These are phyloP conservation scores for Drosophila rubida DNA, from an alignment of 2,888 invertebrate species.

Conservation along the genomic window DNA sequence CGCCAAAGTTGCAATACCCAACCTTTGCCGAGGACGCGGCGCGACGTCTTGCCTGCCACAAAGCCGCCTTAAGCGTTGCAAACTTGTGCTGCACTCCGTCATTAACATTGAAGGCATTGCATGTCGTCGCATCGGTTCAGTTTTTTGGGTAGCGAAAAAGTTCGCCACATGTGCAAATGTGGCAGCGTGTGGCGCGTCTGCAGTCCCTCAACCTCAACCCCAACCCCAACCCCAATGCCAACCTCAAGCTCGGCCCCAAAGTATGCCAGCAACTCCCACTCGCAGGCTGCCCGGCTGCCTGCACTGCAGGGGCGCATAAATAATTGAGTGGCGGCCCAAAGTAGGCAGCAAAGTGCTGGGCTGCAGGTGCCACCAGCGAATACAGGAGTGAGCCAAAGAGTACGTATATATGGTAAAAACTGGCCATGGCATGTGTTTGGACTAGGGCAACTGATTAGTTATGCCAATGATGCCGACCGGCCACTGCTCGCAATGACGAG, in stretches of 20 bases:
- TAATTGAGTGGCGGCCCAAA: conserved; percentile 75
- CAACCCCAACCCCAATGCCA: neutral
- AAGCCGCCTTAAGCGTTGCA: conserved; percentile 71
- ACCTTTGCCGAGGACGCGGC: conserved; percentile 16
- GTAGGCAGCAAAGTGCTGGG: conserved; percentile 63
- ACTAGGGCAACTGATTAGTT: conserved; percentile 46
- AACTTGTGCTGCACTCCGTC: conserved; percentile 68
- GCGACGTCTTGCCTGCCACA: conserved; percentile 66
- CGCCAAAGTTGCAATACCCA: conserved; percentile 57
- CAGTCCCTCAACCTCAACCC: neutral
- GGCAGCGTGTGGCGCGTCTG: neutral
- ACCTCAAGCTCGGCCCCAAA: neutral
- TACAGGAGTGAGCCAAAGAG: too few relatives aligned
- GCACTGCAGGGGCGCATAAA: conserved; percentile 72
- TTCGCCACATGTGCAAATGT: conserved; percentile 42
- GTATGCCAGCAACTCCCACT: conserved; percentile 3
- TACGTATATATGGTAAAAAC: conserved; percentile 3
- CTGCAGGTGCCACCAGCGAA: conserved; percentile 62
- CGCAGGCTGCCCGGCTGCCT: conserved; percentile 17
- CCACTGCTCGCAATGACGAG: conserved; percentile 31
- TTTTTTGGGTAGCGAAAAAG: conserved; percentile 19
- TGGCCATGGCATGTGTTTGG: neutral
- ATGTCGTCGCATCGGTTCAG: conserved; percentile 39
- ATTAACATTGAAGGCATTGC: conserved; percentile 77
- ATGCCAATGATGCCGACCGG: conserved; percentile 66